These are phyloP conservation scores for Elysia crispata DNA, from an alignment of 2,888 invertebrate genomes.

Conservation along the genomic window DNA sequence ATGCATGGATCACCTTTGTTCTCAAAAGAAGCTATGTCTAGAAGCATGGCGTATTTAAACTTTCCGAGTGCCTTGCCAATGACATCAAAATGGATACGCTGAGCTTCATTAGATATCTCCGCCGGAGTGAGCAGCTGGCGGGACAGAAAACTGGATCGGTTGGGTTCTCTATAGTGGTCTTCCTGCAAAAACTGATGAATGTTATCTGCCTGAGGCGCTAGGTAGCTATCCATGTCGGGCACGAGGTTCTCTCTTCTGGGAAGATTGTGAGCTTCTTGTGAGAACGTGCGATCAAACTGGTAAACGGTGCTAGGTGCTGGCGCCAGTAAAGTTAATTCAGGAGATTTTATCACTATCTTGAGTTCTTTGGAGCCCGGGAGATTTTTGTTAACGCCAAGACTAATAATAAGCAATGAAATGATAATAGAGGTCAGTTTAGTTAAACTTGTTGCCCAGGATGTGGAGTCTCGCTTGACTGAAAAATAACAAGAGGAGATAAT, in stretches of 20 bases:
- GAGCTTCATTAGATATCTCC: constrained; percentile 49
- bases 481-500: no score
- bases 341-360: not conserved
- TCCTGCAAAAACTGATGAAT: not conserved
- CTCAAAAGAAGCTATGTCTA: constrained; percentile 50
- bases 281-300: constrained; percentile 6
- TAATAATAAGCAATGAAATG: not conserved
- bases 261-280: no score
- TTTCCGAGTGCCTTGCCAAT: constrained; percentile 41
- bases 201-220: not conserved
- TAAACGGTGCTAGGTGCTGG: no score
- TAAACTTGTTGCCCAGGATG: not conserved
- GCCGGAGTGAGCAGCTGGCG: constrained; percentile 34
- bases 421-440: not conserved
- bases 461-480: no score
- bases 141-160: constrained; percentile 35
- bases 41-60: constrained; percentile 51
- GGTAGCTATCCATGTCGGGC: not conserved
- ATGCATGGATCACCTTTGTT: constrained; percentile 56
- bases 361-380: not conserved
- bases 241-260: no score
- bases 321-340: not conserved
- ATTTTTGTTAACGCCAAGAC: not conserved
- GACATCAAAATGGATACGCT: constrained; percentile 50
- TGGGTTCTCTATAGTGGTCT: not conserved